Evolutionary conservation across 2,797 vertebrate genomes (phyloP), one percentile per base, ranked within the genome.

Genomic region (Ctenopoma kingsleyae): DNA sequence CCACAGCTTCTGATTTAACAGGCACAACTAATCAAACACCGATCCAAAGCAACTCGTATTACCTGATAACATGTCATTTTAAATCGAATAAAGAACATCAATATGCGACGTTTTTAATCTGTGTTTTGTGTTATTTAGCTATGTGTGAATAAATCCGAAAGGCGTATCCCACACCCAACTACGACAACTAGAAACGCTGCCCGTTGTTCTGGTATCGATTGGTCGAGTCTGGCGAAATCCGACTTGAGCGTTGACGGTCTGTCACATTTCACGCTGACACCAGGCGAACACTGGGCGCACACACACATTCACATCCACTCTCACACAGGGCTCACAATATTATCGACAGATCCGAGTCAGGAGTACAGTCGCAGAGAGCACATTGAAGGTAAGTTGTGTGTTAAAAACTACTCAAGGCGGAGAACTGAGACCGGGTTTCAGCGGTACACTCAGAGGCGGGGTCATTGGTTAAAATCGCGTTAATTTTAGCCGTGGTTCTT

Each of bases 191-290:
- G 61, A 64, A 38, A 66, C 47, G 52, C 38, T 43, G n/a, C 60
- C 19, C 13, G 30, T 38, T 32, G 11, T 20, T 92, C 90, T 63
- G 76, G 22, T 22, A 51, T 93, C 82, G 79, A 85, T 73, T 82
- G 53, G 13, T 62, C 41, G 0, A 8, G 93, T 7, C 92, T 95
- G 66, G 60, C 81, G 79, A 85, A 87, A 91, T 89, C 88, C 86
- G 75, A 89, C 80, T 85, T 74, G 77, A 87, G 78, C 91, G 81
- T 88, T 93, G 94, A 94, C 92, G 88, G 91, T 93, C 92, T 94
- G 93, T 94, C 94, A 94, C 93, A 93, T 93, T 94, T 93, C 93
- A 93, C 92, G 92, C 90, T 90, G 93, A 93, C 92, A 91, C 89
- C 74, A 62, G 86, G 87, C 87, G 90, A 90, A 85, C 83, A 85